phyloP scores from a whole-genome alignment of 2,113 vertebrate genomes.

The Podarcis cretensis region DNA sequence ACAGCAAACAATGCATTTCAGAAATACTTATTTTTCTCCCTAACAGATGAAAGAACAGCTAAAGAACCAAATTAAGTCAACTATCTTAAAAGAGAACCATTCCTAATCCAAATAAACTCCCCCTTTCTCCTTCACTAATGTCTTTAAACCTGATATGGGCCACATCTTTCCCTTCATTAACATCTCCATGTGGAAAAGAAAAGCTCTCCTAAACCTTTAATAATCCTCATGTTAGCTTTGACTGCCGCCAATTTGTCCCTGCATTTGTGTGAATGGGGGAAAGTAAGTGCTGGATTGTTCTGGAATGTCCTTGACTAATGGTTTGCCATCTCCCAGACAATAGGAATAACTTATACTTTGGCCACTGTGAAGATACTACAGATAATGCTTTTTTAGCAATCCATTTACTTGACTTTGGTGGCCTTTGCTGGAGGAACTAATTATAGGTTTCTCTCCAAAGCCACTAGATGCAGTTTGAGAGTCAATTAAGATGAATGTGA shows the following conservation, averaged over 20 bases:
- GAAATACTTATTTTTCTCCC: background rate
- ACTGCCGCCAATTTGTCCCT: slow-evolving; percentile 58
- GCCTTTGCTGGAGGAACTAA: slow-evolving; percentile 58
- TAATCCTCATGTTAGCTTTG: slow-evolving; percentile 30
- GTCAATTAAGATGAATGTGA: slow-evolving; percentile 52
- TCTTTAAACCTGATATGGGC: slow-evolving; percentile 27
- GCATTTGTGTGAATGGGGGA: slow-evolving; percentile 38
- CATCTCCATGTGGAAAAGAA: slow-evolving; percentile 35
- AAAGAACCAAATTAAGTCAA: background rate
- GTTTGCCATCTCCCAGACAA: slow-evolving; percentile 52
- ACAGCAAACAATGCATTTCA: background rate
- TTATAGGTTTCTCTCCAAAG: slow-evolving; percentile 62
- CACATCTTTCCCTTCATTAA: slow-evolving; percentile 38
- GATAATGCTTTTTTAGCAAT: slow-evolving; percentile 38
- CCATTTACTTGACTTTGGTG: slow-evolving; percentile 53
- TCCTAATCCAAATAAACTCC: background rate
- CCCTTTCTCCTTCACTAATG: background rate
- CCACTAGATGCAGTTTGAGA: slow-evolving; percentile 17
- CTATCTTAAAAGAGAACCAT: background rate
- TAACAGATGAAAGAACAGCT: slow-evolving; percentile 3
- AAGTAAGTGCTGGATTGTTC: slow-evolving; percentile 35
- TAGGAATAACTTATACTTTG: slow-evolving; percentile 53
- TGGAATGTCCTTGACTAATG: slow-evolving; percentile 58
- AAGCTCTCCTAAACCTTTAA: slow-evolving; percentile 31
- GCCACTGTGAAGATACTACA: slow-evolving; percentile 34